phyloP scores from a whole-genome alignment of 2,113 vertebrate species.

The Psettodes erumei region DNA sequence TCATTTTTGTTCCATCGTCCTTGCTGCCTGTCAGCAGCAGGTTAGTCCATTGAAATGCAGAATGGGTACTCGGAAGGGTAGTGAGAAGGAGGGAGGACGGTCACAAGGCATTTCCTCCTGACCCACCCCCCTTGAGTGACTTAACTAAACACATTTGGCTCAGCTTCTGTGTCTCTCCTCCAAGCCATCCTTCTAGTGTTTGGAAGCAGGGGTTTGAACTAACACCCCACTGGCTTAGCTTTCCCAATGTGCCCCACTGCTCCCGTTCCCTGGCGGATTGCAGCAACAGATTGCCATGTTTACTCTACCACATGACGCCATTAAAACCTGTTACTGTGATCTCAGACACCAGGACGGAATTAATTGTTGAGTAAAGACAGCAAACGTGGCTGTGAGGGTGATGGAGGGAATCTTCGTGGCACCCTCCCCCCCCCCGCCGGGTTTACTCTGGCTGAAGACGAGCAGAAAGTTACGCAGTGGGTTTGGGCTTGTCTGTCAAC shows the following conservation, averaged over 20 bases:
- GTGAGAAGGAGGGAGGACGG: slow-evolving; percentile 78
- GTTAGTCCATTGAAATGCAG: slow-evolving; percentile 81
- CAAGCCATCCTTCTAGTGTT: slow-evolving; percentile 69
- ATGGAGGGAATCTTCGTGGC: slow-evolving; percentile 58
- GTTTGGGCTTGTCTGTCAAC: slow-evolving; percentile 74
- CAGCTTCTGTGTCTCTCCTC: slow-evolving; percentile 69
- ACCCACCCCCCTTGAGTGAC: slow-evolving; percentile 81
- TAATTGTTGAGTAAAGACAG: slow-evolving; percentile 84
- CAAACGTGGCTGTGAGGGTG: slow-evolving; percentile 70
- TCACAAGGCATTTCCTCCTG: slow-evolving; percentile 82
- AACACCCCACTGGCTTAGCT: slow-evolving; percentile 75
- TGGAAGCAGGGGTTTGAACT: slow-evolving; percentile 76
- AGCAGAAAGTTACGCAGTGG: slow-evolving; percentile 82
- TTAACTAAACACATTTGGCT: slow-evolving; percentile 82
- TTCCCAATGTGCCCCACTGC: slow-evolving; percentile 77
- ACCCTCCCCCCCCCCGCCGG: slow-evolving; percentile 61
- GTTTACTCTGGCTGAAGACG: slow-evolving; percentile 66
- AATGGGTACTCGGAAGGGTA: slow-evolving; percentile 74
- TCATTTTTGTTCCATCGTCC: slow-evolving; percentile 70
- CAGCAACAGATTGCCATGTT: slow-evolving; percentile 84
- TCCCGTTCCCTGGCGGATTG: slow-evolving; percentile 77
- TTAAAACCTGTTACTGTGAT: slow-evolving; percentile 84
- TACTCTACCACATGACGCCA: slow-evolving; percentile 83
- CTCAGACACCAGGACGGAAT: slow-evolving; percentile 79
- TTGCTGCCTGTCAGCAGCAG: slow-evolving; percentile 71